A percentile compares a stretch with the other conserved stretches of the same genome.
phyloP scores from a whole-genome alignment of 1,140 invertebrate genomes.

The Proales similis region DNA sequence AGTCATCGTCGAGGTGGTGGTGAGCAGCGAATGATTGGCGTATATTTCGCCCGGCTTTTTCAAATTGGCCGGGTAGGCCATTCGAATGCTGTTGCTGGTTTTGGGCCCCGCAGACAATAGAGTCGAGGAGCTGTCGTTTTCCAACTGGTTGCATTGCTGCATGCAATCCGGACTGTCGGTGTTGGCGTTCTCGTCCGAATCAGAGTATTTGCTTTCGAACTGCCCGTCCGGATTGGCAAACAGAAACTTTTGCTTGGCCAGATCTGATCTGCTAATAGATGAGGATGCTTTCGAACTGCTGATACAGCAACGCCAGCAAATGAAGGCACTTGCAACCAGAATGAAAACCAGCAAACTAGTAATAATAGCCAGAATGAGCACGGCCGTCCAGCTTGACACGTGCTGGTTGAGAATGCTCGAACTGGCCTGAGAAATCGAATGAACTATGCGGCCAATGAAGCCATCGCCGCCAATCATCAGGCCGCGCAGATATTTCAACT shows the following conservation, averaged over 20 bases:
- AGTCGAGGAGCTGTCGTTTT: conserved; percentile 30
- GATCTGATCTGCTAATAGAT: no score
- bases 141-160: no score
- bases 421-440: not conserved
- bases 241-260: no score
- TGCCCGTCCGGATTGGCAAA: no score
- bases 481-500: not conserved
- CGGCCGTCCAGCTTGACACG: not conserved
- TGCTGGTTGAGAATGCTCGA: not conserved
- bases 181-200: no score
- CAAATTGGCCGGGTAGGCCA: conserved; percentile 7
- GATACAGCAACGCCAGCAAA: conserved; percentile 16
- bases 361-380: not conserved
- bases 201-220: no score
- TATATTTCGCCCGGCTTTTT: conserved; percentile 8
- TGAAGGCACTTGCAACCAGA: not conserved
- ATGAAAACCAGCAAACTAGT: not conserved
- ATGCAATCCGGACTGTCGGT: no score
- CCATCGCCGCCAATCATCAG: no score
- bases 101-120: conserved; percentile 8
- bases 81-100: conserved; percentile 27
- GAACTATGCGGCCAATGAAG: not conserved
- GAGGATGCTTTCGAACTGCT: not conserved
- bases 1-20: conserved; percentile 17
- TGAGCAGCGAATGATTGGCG: conserved; percentile 23